These are phyloP conservation scores for Suricata suricatta DNA, from an alignment of 2,113 vertebrate genomes.

Conservation along the genomic window DNA sequence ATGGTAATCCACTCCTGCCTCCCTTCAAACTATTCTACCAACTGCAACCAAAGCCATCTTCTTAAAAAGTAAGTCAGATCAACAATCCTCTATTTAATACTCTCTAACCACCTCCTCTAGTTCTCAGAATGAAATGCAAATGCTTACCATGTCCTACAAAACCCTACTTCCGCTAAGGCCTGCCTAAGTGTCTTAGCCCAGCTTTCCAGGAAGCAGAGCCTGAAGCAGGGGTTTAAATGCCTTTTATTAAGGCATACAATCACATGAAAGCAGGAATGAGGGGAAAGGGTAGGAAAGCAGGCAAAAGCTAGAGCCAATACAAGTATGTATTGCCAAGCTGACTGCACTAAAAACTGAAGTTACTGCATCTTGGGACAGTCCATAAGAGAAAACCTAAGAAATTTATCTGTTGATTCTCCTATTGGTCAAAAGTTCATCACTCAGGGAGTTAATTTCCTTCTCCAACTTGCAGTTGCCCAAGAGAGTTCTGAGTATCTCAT, in stretches of 20 bases:
- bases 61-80: not conserved
- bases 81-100: not conserved
- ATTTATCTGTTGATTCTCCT: not conserved
- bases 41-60: not conserved
- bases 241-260: not conserved
- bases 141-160: not conserved
- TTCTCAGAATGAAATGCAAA: constrained; percentile 34
- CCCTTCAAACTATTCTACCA: not conserved
- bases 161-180: not conserved
- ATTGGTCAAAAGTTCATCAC: not conserved
- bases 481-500: not conserved
- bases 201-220: not conserved
- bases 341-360: not conserved
- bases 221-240: not conserved
- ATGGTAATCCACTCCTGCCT: too few species aligned
- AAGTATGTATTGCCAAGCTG: not conserved
- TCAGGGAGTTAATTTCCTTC: not conserved
- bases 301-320: not conserved
- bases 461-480: not conserved
- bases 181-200: not conserved
- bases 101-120: not conserved
- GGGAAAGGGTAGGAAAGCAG: not conserved
- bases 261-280: not conserved
- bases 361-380: not conserved
- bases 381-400: not conserved